Conservation (phyloP, 1,140 invertebrate species). For the Euglossa dilemma region DNA sequence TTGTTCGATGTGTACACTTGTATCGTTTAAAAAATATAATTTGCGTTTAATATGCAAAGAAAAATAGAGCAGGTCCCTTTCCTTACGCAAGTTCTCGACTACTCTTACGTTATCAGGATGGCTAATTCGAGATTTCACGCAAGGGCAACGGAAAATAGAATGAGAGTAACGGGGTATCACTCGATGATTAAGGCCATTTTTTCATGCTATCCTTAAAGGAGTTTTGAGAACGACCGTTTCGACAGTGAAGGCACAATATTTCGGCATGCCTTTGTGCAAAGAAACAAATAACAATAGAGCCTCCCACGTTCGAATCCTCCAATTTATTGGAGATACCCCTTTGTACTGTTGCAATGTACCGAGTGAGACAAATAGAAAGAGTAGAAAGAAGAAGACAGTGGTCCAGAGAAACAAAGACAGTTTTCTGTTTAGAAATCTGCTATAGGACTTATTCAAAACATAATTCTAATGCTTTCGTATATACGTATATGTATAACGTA, state of each 20-base stretch:
- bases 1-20: background rate
- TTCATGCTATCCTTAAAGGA: background rate
- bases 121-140: background rate
- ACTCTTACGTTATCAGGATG: background rate
- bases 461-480: too few species aligned
- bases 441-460: too few species aligned
- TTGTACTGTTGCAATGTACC: too few species aligned
- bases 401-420: too few species aligned
- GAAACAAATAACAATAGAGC: background rate
- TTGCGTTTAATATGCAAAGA: background rate
- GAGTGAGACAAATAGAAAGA: too few species aligned
- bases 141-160: background rate
- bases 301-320: too few species aligned
- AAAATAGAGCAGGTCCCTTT: constrained; percentile 18
- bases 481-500: too few species aligned
- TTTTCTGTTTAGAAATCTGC: too few species aligned
- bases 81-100: background rate
- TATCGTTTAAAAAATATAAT: constrained; percentile 3
- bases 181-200: background rate
- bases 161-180: background rate
- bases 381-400: too few species aligned
- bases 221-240: background rate
- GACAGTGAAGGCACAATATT: constrained; percentile 4
- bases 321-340: too few species aligned
- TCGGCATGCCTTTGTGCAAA: background rate